Evolutionary conservation across 2,797 vertebrate genomes (phyloP).

Genomic region (Sebastes matsubarae): DNA sequence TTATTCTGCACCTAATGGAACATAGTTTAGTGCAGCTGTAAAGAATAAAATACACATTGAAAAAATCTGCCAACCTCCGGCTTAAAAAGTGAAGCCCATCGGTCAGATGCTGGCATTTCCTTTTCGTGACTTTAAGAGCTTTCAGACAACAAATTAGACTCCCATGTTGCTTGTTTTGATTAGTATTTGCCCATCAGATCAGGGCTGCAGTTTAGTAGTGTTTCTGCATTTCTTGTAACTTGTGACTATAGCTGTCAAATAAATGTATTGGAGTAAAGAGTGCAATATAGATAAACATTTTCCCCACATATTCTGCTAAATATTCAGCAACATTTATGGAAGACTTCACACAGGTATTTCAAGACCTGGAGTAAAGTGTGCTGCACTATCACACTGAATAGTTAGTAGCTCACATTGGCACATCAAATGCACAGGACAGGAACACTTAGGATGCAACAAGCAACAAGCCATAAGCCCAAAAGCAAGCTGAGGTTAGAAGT

Average conservation of each 20-base stretch:
- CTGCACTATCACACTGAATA: neutral
- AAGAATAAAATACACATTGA: neutral
- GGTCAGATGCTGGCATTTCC: neutral
- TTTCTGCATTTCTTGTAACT: neutral
- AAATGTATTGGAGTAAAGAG: neutral
- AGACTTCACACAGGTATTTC: neutral
- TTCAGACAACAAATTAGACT: neutral
- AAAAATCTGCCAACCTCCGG: neutral
- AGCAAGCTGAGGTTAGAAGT: neutral
- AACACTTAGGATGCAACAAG: neutral
- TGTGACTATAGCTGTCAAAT: neutral
- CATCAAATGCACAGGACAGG: neutral
- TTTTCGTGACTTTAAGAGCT: neutral
- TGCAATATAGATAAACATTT: no score
- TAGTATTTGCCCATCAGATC: neutral
- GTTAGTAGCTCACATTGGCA: neutral
- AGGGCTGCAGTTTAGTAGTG: neutral
- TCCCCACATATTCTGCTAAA: neutral
- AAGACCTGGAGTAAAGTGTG: neutral
- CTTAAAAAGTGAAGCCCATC: neutral
- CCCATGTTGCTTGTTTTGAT: neutral
- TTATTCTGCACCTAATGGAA: neutral
- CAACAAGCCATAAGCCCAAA: neutral
- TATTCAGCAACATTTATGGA: neutral
- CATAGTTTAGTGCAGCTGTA: neutral